Evolutionary conservation across 2,797 vertebrate genomes (phyloP).

Genomic region (Corythornis leucogaster): DNA sequence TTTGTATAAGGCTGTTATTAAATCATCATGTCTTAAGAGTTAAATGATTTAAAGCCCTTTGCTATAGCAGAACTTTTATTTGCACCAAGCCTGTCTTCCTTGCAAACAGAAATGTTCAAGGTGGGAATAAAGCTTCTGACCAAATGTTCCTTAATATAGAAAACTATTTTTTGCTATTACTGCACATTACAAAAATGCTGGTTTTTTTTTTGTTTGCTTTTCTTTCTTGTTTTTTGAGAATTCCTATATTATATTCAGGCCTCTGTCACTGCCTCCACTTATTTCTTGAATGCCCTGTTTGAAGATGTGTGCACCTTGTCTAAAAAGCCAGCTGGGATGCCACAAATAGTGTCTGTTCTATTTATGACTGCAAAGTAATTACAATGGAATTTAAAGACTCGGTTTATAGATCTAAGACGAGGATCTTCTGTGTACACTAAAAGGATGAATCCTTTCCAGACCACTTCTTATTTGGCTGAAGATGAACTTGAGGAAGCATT

Average conservation of each 20-base stretch:
- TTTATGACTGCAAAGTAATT: constrained; percentile 82
- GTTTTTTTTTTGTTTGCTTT: background rate
- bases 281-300: constrained; percentile 56
- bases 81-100: background rate
- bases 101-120: background rate
- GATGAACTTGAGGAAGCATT: constrained; percentile 80
- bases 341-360: constrained; percentile 78
- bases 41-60: constrained; percentile 23
- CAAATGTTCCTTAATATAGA: background rate
- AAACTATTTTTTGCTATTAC: background rate
- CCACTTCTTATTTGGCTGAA: constrained; percentile 80
- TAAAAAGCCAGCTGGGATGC: constrained; percentile 76
- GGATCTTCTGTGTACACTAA: constrained; percentile 82
- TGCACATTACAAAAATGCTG: background rate
- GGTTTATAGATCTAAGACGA: constrained; percentile 82
- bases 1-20: constrained; percentile 15
- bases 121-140: background rate
- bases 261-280: constrained; percentile 40
- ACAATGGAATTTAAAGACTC: constrained; percentile 82
- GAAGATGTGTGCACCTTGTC: constrained; percentile 74
- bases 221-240: background rate
- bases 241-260: constrained; percentile 16
- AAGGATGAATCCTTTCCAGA: constrained; percentile 83
- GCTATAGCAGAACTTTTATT: background rate
- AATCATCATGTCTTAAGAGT: constrained; percentile 5